A percentile compares a stretch with the other conserved stretches of the same genome.
Evolutionary conservation across 2,797 vertebrate species (phyloP).

Genomic region (Pogoniulus pusillus): DNA sequence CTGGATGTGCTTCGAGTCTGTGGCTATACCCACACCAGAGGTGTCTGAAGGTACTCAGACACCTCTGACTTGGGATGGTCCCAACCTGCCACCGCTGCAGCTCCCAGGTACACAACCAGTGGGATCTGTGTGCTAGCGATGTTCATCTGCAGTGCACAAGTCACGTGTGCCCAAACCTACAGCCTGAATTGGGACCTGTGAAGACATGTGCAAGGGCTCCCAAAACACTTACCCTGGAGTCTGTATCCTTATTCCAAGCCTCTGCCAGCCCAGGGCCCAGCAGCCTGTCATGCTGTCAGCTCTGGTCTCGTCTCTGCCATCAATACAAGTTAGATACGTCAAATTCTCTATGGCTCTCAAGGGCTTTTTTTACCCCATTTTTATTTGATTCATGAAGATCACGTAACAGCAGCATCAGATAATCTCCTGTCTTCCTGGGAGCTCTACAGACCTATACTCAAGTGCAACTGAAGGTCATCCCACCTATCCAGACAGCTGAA

Average conservation of each 20-base stretch:
- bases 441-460: not conserved
- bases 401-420: not conserved
- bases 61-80: accelerated
- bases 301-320: not conserved
- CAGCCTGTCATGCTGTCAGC: constrained; percentile 17
- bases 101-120: not conserved
- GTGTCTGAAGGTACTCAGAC: not conserved
- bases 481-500: not conserved
- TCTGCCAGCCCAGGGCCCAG: not conserved
- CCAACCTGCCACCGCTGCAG: not conserved
- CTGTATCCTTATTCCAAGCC: not conserved
- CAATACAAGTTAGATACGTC: not conserved
- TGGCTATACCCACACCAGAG: not conserved
- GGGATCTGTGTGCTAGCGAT: not conserved
- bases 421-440: not conserved
- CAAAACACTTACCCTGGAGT: not conserved
- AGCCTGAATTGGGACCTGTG: not conserved
- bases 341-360: not conserved
- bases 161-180: accelerated
- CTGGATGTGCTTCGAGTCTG: not conserved
- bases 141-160: accelerated
- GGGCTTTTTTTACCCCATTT: accelerated
- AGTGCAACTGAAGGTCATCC: not conserved
- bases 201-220: not conserved
- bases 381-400: not conserved